Conservation (phyloP, 2,113 vertebrate species). For the Mesocricetus auratus region DNA sequence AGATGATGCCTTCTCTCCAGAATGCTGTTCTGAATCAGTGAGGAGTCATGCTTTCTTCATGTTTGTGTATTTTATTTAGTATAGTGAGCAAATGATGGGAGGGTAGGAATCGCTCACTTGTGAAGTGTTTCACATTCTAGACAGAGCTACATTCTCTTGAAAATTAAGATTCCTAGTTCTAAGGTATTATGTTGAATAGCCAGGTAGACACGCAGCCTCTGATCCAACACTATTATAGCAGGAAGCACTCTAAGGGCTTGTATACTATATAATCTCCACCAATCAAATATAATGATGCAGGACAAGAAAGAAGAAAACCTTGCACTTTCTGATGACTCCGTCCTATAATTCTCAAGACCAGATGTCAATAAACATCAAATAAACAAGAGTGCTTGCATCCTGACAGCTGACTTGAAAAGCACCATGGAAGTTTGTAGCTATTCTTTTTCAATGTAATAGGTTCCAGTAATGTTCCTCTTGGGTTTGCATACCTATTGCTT, state of each 20-base stretch:
- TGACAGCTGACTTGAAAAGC: neutral
- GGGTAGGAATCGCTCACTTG: neutral
- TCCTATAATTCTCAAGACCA: neutral
- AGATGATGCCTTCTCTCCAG: neutral
- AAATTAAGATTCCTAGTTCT: neutral
- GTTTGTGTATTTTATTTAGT: neutral
- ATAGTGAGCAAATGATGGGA: neutral
- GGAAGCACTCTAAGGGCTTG: neutral
- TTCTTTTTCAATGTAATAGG: neutral
- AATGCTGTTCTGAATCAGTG: neutral
- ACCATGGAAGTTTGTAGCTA: neutral
- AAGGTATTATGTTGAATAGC: conserved; percentile 1
- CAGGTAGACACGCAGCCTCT: neutral
- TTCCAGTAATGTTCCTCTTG: neutral
- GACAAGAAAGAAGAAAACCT: neutral
- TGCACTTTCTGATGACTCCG: neutral
- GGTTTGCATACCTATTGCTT: neutral
- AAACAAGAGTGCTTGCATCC: neutral
- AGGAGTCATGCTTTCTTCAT: neutral
- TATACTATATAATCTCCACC: neutral
- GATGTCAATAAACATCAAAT: conserved; percentile 14
- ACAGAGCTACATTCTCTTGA: neutral
- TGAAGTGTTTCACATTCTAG: neutral
- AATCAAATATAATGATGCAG: neutral
- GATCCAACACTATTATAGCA: neutral